Evolutionary conservation across 2,113 vertebrate genomes (phyloP), one percentile per base, ranked within the genome.

Genomic region (Bostrychus sinensis): DNA sequence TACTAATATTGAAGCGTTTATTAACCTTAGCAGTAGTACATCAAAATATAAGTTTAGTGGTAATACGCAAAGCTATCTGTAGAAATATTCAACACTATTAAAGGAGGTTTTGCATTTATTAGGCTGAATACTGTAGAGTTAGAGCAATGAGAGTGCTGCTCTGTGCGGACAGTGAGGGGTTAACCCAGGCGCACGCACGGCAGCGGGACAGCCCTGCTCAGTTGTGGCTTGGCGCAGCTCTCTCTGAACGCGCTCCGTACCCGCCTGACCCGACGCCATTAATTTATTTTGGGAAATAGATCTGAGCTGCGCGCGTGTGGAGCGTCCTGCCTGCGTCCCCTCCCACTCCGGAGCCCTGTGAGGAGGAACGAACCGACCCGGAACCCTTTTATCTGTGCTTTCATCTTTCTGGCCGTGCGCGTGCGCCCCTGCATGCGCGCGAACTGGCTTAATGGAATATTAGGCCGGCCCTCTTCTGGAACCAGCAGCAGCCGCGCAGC

Each of bases 211-310:
- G 59, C 9, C 28, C 55, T 45, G 48, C 62, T 70, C 80, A 70
- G 71, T 72, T 81, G 62, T 56, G 65, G 61, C 72, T 41, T 65
- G 55, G 8, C 10, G 37, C 37, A 37, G 43, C 53, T 8, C 62
- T 13, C n/a, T 50, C 65, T 12, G 22, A 43, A 50, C 76, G 50
- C 45, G 46, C 45, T 58, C 62, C 14, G 55, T 62, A 34, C 64
- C 67, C 41, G 82, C n/a, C n/a, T n/a, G n/a, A n/a, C 83, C 87
- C 53, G 67, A 80, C 43, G 72, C 63, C 70, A 68, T 68, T 75
- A 66, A 72, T 81, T 75, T 60, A 32, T 32, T 32, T 32, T n/a
- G 55, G 55, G 77, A 78, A 88, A 89, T 90, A 85, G 85, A 71
- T 77, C 76, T 70, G 55, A 43, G 68, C 54, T 60, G 39, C 58